These are phyloP conservation scores for Chionis minor DNA, from an alignment of 2,113 vertebrate species.

Conservation along the genomic window DNA sequence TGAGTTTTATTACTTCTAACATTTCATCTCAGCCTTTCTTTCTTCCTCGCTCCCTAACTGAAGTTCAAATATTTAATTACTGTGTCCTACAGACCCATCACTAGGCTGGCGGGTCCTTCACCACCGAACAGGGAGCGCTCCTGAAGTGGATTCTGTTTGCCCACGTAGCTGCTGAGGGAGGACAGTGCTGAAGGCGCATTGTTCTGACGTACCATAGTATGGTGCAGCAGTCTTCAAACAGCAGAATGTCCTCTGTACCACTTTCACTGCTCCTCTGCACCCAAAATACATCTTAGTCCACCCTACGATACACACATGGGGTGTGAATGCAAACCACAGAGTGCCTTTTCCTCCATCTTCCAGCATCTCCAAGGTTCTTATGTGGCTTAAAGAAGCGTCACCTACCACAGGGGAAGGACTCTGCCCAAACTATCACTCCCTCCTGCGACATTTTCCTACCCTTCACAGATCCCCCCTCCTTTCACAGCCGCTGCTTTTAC, in stretches of 20 bases:
- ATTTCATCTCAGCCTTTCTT: neutral
- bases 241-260: neutral
- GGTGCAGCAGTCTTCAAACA: neutral
- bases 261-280: neutral
- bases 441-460: neutral
- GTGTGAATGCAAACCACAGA: too few species aligned
- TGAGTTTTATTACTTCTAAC: neutral
- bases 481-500: neutral
- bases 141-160: neutral
- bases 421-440: neutral
- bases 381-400: neutral
- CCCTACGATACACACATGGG: rapidly evolving
- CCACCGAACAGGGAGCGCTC: rapidly evolving
- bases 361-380: neutral
- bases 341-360: neutral
- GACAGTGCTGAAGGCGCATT: rapidly evolving
- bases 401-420: neutral
- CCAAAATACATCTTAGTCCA: rapidly evolving
- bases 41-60: neutral
- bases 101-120: too few species aligned
- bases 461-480: neutral
- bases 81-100: neutral
- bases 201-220: rapidly evolving
- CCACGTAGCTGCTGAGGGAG: rapidly evolving
- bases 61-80: neutral